These are phyloP conservation scores for Phalera bucephala DNA, from an alignment of 2,888 invertebrate species.

Conservation along the genomic window DNA sequence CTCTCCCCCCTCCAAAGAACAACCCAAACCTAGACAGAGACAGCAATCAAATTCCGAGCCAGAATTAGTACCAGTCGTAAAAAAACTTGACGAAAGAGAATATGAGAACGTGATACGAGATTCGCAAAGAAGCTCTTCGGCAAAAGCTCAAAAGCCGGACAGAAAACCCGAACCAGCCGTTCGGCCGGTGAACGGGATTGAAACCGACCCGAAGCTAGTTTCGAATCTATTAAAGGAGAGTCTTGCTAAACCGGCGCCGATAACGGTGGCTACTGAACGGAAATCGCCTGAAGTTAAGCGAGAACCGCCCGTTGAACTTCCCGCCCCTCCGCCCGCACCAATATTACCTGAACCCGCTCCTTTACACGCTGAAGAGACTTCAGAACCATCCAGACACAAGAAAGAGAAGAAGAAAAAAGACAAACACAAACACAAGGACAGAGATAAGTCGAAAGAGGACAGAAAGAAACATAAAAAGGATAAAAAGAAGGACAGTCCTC, in stretches of 20 bases:
- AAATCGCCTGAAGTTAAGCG: slow-evolving; percentile 59
- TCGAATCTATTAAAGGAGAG: slow-evolving; percentile 88
- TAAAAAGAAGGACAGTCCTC: slow-evolving; percentile 60
- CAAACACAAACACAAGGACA: slow-evolving; percentile 91
- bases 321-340: slow-evolving; percentile 32
- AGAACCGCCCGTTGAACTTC: slow-evolving; percentile 49
- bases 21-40: slow-evolving; percentile 49
- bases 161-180: slow-evolving; percentile 55
- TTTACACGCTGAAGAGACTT: slow-evolving; percentile 37
- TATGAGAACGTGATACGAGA: slow-evolving; percentile 84
- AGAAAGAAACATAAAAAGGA: slow-evolving; percentile 89
- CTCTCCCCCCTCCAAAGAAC: slow-evolving; percentile 63
- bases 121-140: slow-evolving; percentile 63
- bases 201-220: slow-evolving; percentile 88
- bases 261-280: slow-evolving; percentile 65
- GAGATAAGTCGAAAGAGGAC: slow-evolving; percentile 88
- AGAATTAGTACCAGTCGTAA: slow-evolving; percentile 84
- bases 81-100: slow-evolving; percentile 85
- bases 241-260: slow-evolving; percentile 75
- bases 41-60: slow-evolving; percentile 82
- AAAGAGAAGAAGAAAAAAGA: slow-evolving; percentile 91
- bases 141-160: slow-evolving; percentile 61
- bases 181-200: slow-evolving; percentile 84
- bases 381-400: slow-evolving; percentile 63
- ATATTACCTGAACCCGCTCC: slow-evolving; percentile 18